Evolutionary conservation across 2,113 vertebrate genomes (phyloP).

Genomic region (Plestiodon gilberti): DNA sequence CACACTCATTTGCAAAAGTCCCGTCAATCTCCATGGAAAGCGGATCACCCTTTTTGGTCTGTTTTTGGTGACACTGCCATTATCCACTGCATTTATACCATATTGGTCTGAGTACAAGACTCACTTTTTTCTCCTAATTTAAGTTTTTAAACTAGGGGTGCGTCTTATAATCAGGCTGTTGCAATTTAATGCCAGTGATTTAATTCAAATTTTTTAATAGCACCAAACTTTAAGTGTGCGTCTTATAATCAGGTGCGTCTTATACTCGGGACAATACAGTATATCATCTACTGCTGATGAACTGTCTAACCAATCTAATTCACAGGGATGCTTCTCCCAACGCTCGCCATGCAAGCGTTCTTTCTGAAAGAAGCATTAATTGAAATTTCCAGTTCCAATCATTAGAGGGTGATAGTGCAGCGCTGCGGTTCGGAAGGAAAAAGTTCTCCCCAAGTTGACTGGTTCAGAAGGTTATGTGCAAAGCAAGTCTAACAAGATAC

Average conservation of each 20-base stretch:
- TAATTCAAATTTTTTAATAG: no score
- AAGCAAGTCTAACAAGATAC: slow-evolving; percentile 63
- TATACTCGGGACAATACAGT: no score
- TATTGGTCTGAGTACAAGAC: no score
- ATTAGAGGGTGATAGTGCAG: slow-evolving; percentile 29
- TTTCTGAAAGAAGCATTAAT: slow-evolving; percentile 60
- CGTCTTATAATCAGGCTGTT: no score
- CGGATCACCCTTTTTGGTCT: not conserved
- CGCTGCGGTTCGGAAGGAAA: slow-evolving; percentile 37
- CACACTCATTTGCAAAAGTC: not conserved
- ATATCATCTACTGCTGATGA: slow-evolving; percentile 48
- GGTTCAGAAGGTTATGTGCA: slow-evolving; percentile 62
- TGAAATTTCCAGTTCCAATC: slow-evolving; percentile 63
- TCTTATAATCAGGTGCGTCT: no score
- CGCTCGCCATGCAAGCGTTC: slow-evolving; percentile 36
- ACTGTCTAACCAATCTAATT: slow-evolving; percentile 46
- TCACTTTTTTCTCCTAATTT: no score
- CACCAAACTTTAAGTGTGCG: no score
- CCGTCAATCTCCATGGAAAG: not conserved
- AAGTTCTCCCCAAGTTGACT: slow-evolving; percentile 44
- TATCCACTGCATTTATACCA: not conserved
- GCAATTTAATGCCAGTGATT: no score
- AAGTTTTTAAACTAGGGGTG: no score
- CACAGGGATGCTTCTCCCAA: slow-evolving; percentile 55
- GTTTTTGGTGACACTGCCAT: not conserved